These are phyloP conservation scores for Nanorana parkeri DNA, from an alignment of 2,113 vertebrate genomes.

Conservation along the genomic window DNA sequence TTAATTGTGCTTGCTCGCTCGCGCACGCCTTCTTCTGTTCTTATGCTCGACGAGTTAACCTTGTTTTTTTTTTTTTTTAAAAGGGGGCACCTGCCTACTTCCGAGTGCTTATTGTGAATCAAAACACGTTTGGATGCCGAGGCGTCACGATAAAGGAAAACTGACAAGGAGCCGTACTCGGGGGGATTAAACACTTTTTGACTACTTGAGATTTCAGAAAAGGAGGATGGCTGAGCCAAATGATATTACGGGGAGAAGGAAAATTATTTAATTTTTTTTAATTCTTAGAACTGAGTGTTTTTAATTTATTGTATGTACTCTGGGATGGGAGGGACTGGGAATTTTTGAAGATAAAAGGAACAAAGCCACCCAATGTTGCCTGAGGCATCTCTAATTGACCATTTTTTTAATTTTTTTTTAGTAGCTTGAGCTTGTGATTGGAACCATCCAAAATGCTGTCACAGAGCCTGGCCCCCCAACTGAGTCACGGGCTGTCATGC, in stretches of 20 bases:
- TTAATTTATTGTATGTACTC: constrained; percentile 68
- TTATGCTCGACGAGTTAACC: constrained; percentile 81
- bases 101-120: constrained; percentile 77
- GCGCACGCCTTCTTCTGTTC: too few species aligned
- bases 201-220: constrained; percentile 73
- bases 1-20: constrained; percentile 82
- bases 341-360: constrained; percentile 57
- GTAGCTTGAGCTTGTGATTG: constrained; percentile 80
- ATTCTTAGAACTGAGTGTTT: constrained; percentile 74
- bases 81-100: constrained; percentile 83
- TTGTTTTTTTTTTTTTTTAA: constrained; percentile 68
- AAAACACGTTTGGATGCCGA: constrained; percentile 83
- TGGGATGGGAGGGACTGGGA: constrained; percentile 67
- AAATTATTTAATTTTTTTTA: too few species aligned
- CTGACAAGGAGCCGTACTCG: constrained; percentile 80
- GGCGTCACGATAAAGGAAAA: constrained; percentile 78
- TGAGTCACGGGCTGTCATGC: constrained; percentile 77
- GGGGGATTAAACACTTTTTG: constrained; percentile 79
- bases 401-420: constrained; percentile 64
- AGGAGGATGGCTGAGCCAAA: constrained; percentile 70
- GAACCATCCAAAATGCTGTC: constrained; percentile 74
- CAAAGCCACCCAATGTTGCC: constrained; percentile 72
- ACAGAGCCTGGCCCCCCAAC: constrained; percentile 61
- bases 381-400: constrained; percentile 78
- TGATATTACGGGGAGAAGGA: constrained; percentile 80